Evolutionary conservation across 2,113 vertebrate species (phyloP).

Genomic region (Catharus bicknelli): DNA sequence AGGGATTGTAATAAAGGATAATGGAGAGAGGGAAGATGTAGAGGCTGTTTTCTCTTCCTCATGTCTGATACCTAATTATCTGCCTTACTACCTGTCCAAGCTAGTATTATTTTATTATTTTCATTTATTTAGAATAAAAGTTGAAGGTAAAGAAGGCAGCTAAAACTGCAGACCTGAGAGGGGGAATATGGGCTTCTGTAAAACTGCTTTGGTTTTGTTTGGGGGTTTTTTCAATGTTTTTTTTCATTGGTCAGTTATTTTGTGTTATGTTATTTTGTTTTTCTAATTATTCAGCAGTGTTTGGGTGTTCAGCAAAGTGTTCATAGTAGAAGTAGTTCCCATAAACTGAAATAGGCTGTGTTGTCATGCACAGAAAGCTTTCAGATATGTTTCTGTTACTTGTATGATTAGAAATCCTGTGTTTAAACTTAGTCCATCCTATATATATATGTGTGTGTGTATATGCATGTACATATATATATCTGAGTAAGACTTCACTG

Average conservation of each 20-base stretch:
- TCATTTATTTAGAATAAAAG: not conserved
- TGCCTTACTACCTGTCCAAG: not conserved
- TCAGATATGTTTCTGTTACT: not conserved
- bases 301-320: not conserved
- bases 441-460: fast-evolving
- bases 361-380: not conserved
- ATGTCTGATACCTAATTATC: not conserved
- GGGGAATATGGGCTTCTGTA: not conserved
- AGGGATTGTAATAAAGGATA: not conserved
- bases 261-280: not conserved
- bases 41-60: not conserved
- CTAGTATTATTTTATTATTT: not conserved
- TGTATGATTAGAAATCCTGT: not conserved
- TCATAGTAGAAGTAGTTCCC: not conserved
- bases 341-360: not conserved
- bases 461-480: fast-evolving
- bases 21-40: not conserved
- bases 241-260: not conserved
- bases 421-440: not conserved
- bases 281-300: not conserved
- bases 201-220: not conserved
- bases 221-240: fast-evolving
- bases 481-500: not conserved
- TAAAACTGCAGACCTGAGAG: not conserved
- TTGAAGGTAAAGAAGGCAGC: not conserved